Base-by-base conservation (phyloP, 2,888 invertebrate genomes). In the Meghimatium bilineatum region DNA sequence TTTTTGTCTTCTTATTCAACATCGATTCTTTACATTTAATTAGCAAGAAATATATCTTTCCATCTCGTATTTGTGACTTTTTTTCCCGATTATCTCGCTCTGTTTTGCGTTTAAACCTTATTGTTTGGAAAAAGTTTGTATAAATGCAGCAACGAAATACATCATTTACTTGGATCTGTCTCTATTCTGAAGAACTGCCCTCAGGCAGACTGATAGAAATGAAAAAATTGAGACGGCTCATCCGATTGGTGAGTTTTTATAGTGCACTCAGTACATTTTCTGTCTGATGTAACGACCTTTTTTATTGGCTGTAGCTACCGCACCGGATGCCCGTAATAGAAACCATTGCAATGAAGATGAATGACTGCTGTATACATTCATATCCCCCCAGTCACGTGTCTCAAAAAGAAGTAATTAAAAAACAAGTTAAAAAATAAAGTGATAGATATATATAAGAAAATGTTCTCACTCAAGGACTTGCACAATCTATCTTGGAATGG, bases 331-430 rank as follows among this genome's bases (percentile, higher is more conserved):
- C 76, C 76, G 60, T 12, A 26, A 26, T 36, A 77, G 76, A 60
- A 29, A 72, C 60, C 60, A 36, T 26, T 36, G 76, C 36, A 36
- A 77, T 77, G 76, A 63, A 77, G 76, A 77, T 77, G 76, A 63
- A 77, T 77, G 76, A 38, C n/a, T 36, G 60, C n/a, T 77, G 76
- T 77, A 60, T 34, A 36, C 60, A 63, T 77, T 77, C 60, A 60
- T 77, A 77, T 63, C 60, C 26, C 1, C 5, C 36, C n/a, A 77
- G 60, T 77, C 63, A 63, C 36, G 60, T 77, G 76, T 77, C 76
- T 60, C 60, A 63, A 77, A 44, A 77, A 77, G 76, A 77, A 77
- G 76, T 77, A 77, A 77, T 77, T 77, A 69, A 69, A 56, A 52
- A 26, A 52, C 80, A 69, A 34, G n/a, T n/a, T 29, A 34, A 34